Evolutionary conservation across 35 echinoderm and acorn worm species (phyloP), one percentile per base, ranked within the genome.

Genomic region (Diadema setosum): DNA sequence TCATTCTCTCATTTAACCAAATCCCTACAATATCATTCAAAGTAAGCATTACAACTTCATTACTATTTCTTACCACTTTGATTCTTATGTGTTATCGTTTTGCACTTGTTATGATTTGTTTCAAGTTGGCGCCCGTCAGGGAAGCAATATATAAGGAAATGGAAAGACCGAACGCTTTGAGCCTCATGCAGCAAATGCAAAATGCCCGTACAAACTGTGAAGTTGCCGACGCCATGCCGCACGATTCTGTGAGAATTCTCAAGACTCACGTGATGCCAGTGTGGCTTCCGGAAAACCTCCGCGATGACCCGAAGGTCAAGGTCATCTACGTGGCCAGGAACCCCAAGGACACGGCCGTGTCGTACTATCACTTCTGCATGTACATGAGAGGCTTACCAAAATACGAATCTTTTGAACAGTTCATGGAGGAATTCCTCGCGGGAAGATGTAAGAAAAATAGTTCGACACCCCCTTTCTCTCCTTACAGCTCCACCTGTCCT

Each of bases 321-420:
- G 58, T 85, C 34, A 18, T 85, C 33, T 85, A 85, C 23, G 39
- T 85, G 16, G 55, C 83, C 16, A 58, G 83, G 6, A 85, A 85
- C 46, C 83, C 83, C n/a, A 85, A 85, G 32, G 83, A 85, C 35
- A 65, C 46, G 40, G 58, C 58, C 23, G 83, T 85, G n/a, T 85
- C 83, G 14, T 85, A 64, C 83, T 85, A 40, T 34, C 58, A 64
- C 32, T 85, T 85, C 56, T 39, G 46, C 39, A 4, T 14, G 4
- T 30, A 32, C 16, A 32, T 41, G 17, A 35, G 2, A 33, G 26
- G 24, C 5, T 35, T 85, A 5, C 83, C 52, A 39, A 39, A 36
- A 7, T 65, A 85, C 46, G 48, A 39, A 36, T 64, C 83, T 15
- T 85, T 52, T 52, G 83, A 85, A 21, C 32, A 17, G 18, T 85